A percentile compares a stretch with the other conserved stretches of the same genome.
These are phyloP conservation scores for Mastomys natalensis DNA, from an alignment of 2,113 vertebrate genomes.

Conservation along the genomic window DNA sequence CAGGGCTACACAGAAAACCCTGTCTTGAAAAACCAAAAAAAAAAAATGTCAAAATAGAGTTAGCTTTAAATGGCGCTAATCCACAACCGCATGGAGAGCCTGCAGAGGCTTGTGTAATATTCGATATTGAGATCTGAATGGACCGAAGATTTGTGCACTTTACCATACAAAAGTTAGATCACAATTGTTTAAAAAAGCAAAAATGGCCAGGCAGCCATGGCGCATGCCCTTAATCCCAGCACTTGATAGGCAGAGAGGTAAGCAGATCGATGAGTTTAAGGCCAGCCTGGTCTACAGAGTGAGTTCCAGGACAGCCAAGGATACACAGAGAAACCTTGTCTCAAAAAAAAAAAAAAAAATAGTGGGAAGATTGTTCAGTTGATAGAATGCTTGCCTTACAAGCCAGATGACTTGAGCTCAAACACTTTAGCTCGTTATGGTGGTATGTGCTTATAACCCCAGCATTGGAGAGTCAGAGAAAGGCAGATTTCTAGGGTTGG, in stretches of 20 bases:
- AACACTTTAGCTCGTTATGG: no score
- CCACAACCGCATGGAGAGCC: no score
- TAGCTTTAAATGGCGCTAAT: not conserved
- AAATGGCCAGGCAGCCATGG: not conserved
- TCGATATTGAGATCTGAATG: not conserved
- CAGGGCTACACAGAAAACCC: no score
- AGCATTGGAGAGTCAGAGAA: not conserved
- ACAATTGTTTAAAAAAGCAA: not conserved
- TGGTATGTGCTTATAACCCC: not conserved
- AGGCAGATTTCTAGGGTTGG: not conserved
- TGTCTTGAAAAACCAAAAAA: no score
- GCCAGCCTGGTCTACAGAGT: no score
- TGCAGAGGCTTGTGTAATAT: not conserved
- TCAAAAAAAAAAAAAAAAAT: no score
- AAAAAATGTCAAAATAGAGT: not conserved
- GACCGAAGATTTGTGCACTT: slow-evolving; percentile 7
- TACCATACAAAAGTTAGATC: not conserved
- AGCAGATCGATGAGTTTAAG: no score
- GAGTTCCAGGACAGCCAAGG: no score
- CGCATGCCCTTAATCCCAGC: no score
- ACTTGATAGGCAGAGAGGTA: no score
- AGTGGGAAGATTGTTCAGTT: not conserved
- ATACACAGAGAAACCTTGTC: no score
- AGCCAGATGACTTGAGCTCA: not conserved
- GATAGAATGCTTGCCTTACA: not conserved